These are phyloP conservation scores for Haliclystus octoradiatus DNA, from an alignment of 30 jellyfish, hydroid and myxozoan species.

Conservation along the genomic window DNA sequence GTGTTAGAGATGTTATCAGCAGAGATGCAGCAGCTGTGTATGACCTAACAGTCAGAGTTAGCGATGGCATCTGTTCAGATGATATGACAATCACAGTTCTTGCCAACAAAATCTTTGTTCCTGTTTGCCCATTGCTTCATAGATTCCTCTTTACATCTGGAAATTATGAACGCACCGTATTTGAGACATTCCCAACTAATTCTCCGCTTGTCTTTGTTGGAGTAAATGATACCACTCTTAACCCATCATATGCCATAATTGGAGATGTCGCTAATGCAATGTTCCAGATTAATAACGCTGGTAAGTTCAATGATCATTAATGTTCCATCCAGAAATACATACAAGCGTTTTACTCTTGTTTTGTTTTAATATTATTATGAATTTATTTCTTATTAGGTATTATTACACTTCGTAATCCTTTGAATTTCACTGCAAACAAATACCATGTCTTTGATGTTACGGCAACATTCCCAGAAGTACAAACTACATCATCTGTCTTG, in stretches of 20 bases:
- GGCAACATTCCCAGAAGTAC: slow-evolving; percentile 26
- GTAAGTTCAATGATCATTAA: slow-evolving; percentile 20
- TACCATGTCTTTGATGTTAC: slow-evolving; percentile 53
- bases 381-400: not conserved
- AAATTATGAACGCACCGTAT: slow-evolving; percentile 34
- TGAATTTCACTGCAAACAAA: slow-evolving; percentile 29
- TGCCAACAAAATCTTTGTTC: slow-evolving; percentile 18
- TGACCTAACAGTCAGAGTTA: slow-evolving; percentile 1
- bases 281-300: slow-evolving; percentile 45
- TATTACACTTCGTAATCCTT: not conserved
- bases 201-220: slow-evolving; percentile 27
- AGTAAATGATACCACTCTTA: slow-evolving; percentile 24
- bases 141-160: slow-evolving; percentile 23
- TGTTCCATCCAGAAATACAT: not conserved
- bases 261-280: slow-evolving; percentile 25
- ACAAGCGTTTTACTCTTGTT: not conserved
- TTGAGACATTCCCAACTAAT: slow-evolving; percentile 34
- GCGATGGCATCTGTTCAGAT: slow-evolving; percentile 8
- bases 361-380: not conserved
- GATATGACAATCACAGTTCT: not conserved
- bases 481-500: slow-evolving; percentile 48
- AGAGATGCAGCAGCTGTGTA: not conserved
- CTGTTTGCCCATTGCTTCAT: slow-evolving; percentile 28
- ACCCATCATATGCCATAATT: slow-evolving; percentile 41
- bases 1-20: not conserved